Conservation (phyloP, 2,888 invertebrate species). For the Lordiphosa andalusiaca region DNA sequence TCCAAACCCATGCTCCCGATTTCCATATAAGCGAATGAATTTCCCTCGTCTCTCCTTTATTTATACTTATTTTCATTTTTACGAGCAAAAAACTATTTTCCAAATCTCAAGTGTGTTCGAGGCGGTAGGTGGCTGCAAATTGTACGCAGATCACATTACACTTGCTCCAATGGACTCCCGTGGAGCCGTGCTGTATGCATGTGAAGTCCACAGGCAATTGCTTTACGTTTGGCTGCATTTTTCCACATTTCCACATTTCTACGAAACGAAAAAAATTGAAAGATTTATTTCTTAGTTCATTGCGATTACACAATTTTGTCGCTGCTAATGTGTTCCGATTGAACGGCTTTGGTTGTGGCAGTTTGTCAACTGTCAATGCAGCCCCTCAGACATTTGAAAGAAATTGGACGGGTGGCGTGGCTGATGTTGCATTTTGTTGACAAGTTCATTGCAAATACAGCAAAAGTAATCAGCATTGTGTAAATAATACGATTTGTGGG, state of each 20-base stretch:
- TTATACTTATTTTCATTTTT: slow-evolving; percentile 62
- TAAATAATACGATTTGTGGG: slow-evolving; percentile 35
- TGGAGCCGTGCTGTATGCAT: slow-evolving; percentile 39
- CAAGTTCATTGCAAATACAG: slow-evolving; percentile 50
- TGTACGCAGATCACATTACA: slow-evolving; percentile 73
- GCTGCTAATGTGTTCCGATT: slow-evolving; percentile 69
- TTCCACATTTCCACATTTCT: slow-evolving; percentile 29
- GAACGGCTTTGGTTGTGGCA: slow-evolving; percentile 54
- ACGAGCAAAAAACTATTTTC: slow-evolving; percentile 67
- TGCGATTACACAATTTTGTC: slow-evolving; percentile 61
- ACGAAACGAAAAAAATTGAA: slow-evolving; percentile 77
- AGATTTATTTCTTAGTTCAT: slow-evolving; percentile 77
- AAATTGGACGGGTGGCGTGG: slow-evolving; percentile 20
- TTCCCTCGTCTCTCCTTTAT: slow-evolving; percentile 49
- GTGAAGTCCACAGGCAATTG: slow-evolving; percentile 52
- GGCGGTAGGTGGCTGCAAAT: slow-evolving; percentile 53
- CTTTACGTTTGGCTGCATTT: slow-evolving; percentile 69
- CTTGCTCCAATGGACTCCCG: slow-evolving; percentile 33
- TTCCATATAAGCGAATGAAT: slow-evolving; percentile 61
- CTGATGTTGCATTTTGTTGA: slow-evolving; percentile 41
- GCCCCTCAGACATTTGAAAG: slow-evolving; percentile 46
- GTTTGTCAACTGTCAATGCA: slow-evolving; percentile 71
- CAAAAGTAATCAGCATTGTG: slow-evolving; percentile 52
- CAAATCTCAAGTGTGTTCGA: slow-evolving; percentile 69
- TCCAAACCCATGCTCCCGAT: slow-evolving; percentile 33